phyloP scores from a whole-genome alignment of 1,140 invertebrate species.

The Linepithema humile region DNA sequence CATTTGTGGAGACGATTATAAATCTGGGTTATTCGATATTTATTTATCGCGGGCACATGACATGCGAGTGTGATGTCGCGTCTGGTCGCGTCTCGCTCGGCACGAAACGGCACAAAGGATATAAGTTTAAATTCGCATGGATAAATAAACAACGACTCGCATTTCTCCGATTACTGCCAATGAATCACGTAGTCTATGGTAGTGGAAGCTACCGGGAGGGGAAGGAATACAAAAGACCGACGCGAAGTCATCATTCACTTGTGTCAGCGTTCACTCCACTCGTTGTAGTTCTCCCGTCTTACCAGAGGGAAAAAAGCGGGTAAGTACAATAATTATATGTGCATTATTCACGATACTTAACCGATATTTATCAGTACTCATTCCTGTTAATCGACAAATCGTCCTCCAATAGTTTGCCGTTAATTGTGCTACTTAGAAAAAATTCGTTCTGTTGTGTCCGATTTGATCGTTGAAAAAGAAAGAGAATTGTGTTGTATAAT shows the following conservation, averaged over 20 bases:
- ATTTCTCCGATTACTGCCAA: too few relatives aligned
- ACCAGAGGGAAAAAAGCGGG: not conserved
- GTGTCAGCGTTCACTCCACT: not conserved
- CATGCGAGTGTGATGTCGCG: not conserved
- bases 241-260: not conserved
- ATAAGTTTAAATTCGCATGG: not conserved
- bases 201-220: not conserved
- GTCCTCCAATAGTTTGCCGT: too few relatives aligned
- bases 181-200: conserved; percentile 20
- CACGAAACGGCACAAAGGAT: not conserved
- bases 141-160: not conserved
- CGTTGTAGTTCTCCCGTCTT: not conserved
- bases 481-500: too few relatives aligned
- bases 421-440: too few relatives aligned
- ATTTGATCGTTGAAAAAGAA: too few relatives aligned
- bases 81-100: not conserved
- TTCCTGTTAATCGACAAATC: too few relatives aligned
- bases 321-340: not conserved
- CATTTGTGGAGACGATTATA: not conserved
- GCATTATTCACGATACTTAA: too few relatives aligned
- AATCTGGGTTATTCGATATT: conserved; percentile 45
- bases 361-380: too few relatives aligned
- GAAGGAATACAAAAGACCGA: conserved; percentile 18
- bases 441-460: too few relatives aligned
- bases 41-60: conserved; percentile 2